Percentiles rank a stretch among this genome's conserved stretches.
These are phyloP conservation scores for Sturnira hondurensis DNA, from an alignment of 2,113 vertebrate genomes.

Conservation along the genomic window DNA sequence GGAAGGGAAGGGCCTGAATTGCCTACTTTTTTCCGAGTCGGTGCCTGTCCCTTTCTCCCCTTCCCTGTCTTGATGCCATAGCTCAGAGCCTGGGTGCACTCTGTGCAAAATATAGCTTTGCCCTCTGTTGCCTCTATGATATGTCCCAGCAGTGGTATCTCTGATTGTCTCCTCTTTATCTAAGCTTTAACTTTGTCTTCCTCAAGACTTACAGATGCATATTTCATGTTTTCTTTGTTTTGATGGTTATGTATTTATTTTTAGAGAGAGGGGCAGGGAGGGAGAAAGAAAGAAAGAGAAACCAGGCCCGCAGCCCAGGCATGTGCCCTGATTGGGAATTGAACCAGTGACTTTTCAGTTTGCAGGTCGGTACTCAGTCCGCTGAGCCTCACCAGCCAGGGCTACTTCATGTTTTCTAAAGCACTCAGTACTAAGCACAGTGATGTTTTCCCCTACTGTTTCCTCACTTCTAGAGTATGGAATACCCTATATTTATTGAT, in stretches of 20 bases:
- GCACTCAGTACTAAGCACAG: background rate
- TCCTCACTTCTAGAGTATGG: background rate
- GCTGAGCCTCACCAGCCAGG: too few relatives aligned
- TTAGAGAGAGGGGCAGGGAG: too few relatives aligned
- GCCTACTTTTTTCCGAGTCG: background rate
- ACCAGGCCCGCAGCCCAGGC: too few relatives aligned
- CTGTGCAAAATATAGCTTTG: background rate
- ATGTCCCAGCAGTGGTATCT: background rate
- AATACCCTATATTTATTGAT: background rate
- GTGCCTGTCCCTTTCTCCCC: background rate
- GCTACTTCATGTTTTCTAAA: background rate
- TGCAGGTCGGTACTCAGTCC: too few relatives aligned
- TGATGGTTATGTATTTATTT: too few relatives aligned
- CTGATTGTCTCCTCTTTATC: background rate
- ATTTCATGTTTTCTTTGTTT: background rate
- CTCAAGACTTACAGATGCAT: background rate
- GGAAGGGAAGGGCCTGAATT: background rate
- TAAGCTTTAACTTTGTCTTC: background rate
- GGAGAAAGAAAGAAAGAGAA: too few relatives aligned
- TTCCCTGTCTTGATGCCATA: background rate
- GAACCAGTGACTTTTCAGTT: too few relatives aligned
- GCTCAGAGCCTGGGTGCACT: background rate
- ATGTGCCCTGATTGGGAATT: too few relatives aligned
- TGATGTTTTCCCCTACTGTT: background rate
- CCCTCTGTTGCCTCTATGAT: background rate